Base-by-base conservation (phyloP, 2,888 invertebrate genomes). In the Busseola fusca region DNA sequence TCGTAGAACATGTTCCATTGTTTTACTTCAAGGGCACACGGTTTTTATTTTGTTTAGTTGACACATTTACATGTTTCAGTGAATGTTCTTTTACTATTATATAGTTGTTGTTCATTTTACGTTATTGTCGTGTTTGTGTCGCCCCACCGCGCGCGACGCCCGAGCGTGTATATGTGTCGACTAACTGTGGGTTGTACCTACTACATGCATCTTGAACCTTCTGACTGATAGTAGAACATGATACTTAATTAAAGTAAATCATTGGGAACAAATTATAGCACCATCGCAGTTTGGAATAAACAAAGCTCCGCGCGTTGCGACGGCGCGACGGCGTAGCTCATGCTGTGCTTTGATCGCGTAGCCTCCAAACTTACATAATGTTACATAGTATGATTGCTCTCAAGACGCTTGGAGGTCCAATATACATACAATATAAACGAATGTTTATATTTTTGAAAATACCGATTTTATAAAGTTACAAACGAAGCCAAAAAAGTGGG, bases 141-240 rank as follows among this genome's bases (percentile, higher is more conserved):
- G 37, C 27, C 7, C 30, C 74, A 67, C 66, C 69, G 77, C 42
- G 73, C 78, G 71, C 81, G 71, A 69, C 58, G 71, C 64, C 56
- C 66, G 60, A 72, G 88, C 89, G 88, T 89, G 90, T 87, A 84
- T 80, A 89, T 91, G 89, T 90, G 89, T 88, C 86, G 65, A 86
- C 87, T 87, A 83, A 14, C 56, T 34, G 60, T 18, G 16, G 14
- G 7, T 7, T 5, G 5, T 21, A 30, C n/a, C 12, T 48, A 25
- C 69, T 16, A 45, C 18, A 0, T 42, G 25, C 50, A 14, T 30
- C n/a, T 37, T 52, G 37, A n/a, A 48, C 45, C 54, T 45, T 6
- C 14, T 25, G 9, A 60, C 50, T 21, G 16, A 37, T 9, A 6
- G 16, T 12, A n/a, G 12, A 30, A 58, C 12, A 4, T 16, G 30